Percentiles rank a stretch among this genome's conserved stretches.
Conservation (phyloP, 1,140 invertebrate species). For the Meloidogyne floridensis region DNA sequence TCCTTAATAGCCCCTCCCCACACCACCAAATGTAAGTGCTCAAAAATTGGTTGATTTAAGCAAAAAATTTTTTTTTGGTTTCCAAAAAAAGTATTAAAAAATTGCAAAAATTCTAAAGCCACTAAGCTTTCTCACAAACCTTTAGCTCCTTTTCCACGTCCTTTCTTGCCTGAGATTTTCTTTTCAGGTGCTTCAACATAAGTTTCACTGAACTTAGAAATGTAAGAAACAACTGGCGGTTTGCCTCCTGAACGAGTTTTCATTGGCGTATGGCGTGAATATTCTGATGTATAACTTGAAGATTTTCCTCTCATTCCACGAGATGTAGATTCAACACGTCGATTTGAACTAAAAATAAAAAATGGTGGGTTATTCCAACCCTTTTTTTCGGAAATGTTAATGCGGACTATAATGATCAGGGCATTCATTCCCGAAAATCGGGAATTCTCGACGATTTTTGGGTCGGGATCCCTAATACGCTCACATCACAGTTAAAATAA, state of each 20-base stretch:
- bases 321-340: neutral
- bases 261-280: constrained; percentile 31
- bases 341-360: constrained; percentile 8
- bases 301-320: constrained; percentile 23
- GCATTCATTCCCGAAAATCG: too few relatives aligned
- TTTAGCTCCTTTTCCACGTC: constrained; percentile 27
- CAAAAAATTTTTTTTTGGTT: neutral
- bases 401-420: too few relatives aligned
- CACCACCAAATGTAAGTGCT: too few relatives aligned
- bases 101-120: too few relatives aligned
- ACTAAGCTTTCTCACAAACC: neutral
- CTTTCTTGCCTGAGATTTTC: constrained; percentile 20
- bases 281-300: neutral
- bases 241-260: constrained; percentile 37
- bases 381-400: too few relatives aligned
- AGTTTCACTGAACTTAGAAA: constrained; percentile 26
- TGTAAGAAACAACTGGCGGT: constrained; percentile 23
- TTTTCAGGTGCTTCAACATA: neutral
- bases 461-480: too few relatives aligned
- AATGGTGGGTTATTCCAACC: too few relatives aligned
- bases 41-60: too few relatives aligned
- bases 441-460: too few relatives aligned
- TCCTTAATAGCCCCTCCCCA: too few relatives aligned
- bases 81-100: too few relatives aligned
- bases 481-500: too few relatives aligned